Evolutionary conservation across 2,888 invertebrate genomes (phyloP), one percentile per base, ranked within the genome.

Genomic region (Choreutis nemorana): DNA sequence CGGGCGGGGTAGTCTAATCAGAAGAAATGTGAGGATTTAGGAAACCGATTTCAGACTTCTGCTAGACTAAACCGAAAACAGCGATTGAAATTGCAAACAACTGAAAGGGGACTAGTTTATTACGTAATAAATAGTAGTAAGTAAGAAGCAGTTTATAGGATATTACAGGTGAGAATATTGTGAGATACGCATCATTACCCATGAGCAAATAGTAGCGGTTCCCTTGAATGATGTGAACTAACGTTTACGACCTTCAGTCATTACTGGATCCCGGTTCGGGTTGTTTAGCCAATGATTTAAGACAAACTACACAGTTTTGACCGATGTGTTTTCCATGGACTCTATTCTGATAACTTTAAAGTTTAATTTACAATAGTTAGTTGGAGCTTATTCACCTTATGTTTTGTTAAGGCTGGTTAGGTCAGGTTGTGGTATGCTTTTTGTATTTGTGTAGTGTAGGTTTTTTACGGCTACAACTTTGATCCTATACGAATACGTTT

Each of bases 281-380:
- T 59, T 59, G 57, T 55, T 55, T 46, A 48, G 46, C 40, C 50
- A 51, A 56, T 55, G 48, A 53, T 42, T 40, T 26, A 43, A 41
- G 29, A 14, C 22, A 26, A 29, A 12, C 28, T 16, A 21, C 23
- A 23, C 29, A 13, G 10, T 23, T 30, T 26, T 30, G 26, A 24
- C 25, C 13, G 21, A 16, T 32, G 11, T 29, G 23, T n/a, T 26
- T 11, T 25, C 28, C 14, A 22, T 21, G 32, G 30, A 27, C 28
- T 30, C 26, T 29, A 14, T 27, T 29, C 20, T 27, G 14, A 7
- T n/a, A 14, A 11, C 23, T 16, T 28, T 26, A 15, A 7, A 27
- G 14, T 27, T 21, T 12, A 8, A 26, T 16, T 16, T 14, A 23
- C 29, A 14, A 7, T 9, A n/a, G 10, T 12, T 23, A 23, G 23